A percentile compares a stretch with the other conserved stretches of the same genome.
These are phyloP conservation scores for Nephrotoma flavescens DNA, from an alignment of 2,888 invertebrate genomes.

Conservation along the genomic window DNA sequence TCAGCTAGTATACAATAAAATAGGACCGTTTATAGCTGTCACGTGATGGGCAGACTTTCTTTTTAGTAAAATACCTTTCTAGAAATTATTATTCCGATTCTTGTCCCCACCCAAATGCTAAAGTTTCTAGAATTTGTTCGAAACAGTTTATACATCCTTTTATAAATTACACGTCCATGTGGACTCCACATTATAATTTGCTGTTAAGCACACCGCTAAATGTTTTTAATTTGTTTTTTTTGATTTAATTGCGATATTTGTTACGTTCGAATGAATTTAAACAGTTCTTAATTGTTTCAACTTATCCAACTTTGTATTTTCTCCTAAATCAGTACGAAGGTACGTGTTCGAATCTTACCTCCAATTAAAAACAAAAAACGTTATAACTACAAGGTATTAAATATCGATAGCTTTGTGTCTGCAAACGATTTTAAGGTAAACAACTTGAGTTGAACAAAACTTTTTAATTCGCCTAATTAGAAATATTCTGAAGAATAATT, in stretches of 20 bases:
- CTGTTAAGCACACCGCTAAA: not conserved
- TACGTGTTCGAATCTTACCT: not conserved
- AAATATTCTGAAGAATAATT: not conserved
- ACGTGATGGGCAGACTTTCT: no score
- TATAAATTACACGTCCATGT: no score
- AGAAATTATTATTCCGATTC: no score
- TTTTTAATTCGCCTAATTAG: not conserved
- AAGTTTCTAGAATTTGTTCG: no score
- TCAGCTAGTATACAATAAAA: no score
- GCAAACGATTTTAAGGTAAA: not conserved
- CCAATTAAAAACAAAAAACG: not conserved
- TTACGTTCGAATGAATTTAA: no score
- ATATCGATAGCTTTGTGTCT: conserved; percentile 8
- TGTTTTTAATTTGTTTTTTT: not conserved
- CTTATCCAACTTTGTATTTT: not conserved
- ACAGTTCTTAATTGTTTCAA: not conserved
- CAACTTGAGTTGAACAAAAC: not conserved
- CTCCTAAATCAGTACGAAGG: not conserved
- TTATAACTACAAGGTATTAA: conserved; percentile 11
- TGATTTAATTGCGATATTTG: no score
- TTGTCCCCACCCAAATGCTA: no score
- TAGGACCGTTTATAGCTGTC: no score
- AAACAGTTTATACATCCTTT: no score
- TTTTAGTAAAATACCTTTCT: no score
- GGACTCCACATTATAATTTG: no score